phyloP scores from a whole-genome alignment of 2,113 vertebrate genomes.

The Motacilla tschutschensis region DNA sequence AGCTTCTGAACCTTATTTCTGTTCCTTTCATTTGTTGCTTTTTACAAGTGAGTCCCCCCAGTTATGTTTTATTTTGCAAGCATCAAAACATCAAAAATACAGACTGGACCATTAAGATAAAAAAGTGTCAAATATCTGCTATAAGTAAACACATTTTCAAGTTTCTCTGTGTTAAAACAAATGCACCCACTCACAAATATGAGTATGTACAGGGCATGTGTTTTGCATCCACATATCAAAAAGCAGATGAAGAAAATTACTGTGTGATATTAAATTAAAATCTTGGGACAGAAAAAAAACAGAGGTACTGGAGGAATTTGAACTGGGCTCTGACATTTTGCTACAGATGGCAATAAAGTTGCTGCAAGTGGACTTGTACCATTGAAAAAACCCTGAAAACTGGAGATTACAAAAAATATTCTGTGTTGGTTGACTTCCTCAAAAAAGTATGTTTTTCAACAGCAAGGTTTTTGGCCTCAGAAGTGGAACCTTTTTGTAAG shows the following conservation, averaged over 20 bases:
- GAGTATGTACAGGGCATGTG: not conserved
- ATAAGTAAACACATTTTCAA: not conserved
- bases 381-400: not conserved
- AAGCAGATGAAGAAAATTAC: not conserved
- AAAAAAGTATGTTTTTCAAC: not conserved
- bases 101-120: not conserved
- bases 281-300: not conserved
- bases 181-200: fast-evolving
- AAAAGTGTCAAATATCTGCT: not conserved
- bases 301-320: not conserved
- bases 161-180: not conserved
- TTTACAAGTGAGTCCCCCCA: not conserved
- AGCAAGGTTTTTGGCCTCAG: not conserved
- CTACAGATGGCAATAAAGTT: not conserved
- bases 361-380: not conserved
- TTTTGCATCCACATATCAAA: not conserved
- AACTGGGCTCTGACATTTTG: not conserved
- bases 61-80: not conserved
- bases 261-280: not conserved
- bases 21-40: not conserved
- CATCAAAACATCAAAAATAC: not conserved
- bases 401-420: not conserved
- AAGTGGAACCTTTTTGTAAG: constrained; percentile 17
- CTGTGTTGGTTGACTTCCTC: not conserved
- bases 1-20: not conserved